A percentile compares a stretch with the other conserved stretches of the same genome.
phyloP scores from a whole-genome alignment of 2,113 vertebrate species.

The Ptilorrhoa leucosticta region DNA sequence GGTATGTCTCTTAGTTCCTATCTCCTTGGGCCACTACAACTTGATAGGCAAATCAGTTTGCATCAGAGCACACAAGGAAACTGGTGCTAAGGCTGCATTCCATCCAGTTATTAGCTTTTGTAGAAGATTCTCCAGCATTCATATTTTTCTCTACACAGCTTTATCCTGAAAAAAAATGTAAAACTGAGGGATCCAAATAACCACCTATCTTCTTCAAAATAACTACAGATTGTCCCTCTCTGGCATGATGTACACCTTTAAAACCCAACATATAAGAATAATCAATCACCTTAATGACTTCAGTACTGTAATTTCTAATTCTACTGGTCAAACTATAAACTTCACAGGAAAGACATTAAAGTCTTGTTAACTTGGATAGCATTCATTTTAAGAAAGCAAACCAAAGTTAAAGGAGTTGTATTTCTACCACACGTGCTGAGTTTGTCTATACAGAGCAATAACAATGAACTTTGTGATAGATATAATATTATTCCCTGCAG shows the following conservation, averaged over 20 bases:
- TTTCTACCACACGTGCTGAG: neutral
- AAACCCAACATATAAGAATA: neutral
- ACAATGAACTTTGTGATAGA: neutral
- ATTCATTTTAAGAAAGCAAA: neutral
- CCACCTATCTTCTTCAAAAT: neutral
- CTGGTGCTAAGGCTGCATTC: neutral
- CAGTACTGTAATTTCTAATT: neutral
- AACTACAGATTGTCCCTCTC: neutral
- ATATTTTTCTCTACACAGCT: neutral
- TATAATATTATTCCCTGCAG: neutral
- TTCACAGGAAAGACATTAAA: neutral
- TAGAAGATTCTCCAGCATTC: neutral
- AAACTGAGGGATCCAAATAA: neutral
- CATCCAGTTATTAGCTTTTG: neutral
- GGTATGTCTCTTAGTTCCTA: neutral
- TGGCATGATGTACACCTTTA: neutral
- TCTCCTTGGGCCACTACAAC: neutral
- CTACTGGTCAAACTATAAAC: neutral
- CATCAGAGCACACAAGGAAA: neutral
- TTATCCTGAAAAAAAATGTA: neutral
- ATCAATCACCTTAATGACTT: neutral
- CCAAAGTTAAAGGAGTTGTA: neutral
- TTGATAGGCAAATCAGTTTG: neutral
- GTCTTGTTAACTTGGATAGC: neutral
- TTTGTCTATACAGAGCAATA: neutral